These are phyloP conservation scores for Leptinotarsa tumamoca DNA, from an alignment of 2,888 invertebrate genomes.

Conservation along the genomic window DNA sequence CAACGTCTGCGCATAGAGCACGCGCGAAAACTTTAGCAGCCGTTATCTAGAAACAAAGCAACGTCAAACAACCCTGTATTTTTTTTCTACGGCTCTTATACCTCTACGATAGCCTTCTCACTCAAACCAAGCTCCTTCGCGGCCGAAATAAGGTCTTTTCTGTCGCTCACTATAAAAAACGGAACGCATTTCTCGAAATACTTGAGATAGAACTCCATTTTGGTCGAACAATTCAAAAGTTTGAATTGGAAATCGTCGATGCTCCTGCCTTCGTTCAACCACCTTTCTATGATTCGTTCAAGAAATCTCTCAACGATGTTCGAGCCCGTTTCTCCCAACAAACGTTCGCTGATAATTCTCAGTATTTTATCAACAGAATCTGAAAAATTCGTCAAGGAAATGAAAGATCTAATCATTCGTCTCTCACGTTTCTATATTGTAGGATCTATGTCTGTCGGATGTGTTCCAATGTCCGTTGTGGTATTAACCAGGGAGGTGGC, in stretches of 20 bases:
- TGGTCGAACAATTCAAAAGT: conserved; percentile 59
- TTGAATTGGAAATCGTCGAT: conserved; percentile 63
- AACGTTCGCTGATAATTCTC: conserved; percentile 51
- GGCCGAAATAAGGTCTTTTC: conserved; percentile 48
- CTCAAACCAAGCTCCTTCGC: conserved; percentile 41
- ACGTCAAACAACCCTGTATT: too few relatives aligned
- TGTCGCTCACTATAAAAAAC: conserved; percentile 62
- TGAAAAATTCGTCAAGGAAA: conserved; percentile 33
- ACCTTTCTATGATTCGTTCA: conserved; percentile 67
- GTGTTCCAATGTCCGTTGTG: too few relatives aligned
- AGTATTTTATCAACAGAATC: conserved; percentile 53
- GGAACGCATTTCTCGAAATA: conserved; percentile 65
- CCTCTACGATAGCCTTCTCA: conserved; percentile 49
- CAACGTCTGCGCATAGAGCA: conserved; percentile 53
- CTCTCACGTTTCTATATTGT: too few relatives aligned
- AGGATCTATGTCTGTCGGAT: too few relatives aligned
- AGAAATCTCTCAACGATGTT: conserved; percentile 67
- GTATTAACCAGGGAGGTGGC: too few relatives aligned
- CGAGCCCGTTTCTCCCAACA: conserved; percentile 56
- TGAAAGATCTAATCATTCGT: conserved; percentile 25
- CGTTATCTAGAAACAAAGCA: conserved; percentile 46
- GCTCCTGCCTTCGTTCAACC: conserved; percentile 53
- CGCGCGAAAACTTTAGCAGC: conserved; percentile 51
- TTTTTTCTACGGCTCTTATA: conserved; percentile 32
- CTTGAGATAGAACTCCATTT: conserved; percentile 64